Conservation (phyloP, 2,797 vertebrate species). For the Buceros bicornis region DNA sequence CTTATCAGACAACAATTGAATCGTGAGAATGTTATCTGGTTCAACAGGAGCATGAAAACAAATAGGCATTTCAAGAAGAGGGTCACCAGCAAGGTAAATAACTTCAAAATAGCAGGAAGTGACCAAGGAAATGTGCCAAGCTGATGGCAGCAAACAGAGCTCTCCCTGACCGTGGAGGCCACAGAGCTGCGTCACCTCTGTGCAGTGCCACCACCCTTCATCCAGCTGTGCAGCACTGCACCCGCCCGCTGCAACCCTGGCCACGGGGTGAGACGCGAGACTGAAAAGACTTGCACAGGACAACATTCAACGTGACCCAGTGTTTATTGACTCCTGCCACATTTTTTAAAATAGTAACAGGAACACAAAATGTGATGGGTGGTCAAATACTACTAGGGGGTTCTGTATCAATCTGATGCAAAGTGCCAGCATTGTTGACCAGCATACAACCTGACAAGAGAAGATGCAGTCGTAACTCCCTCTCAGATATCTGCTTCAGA, state of each 20-base stretch:
- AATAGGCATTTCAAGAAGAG: constrained; percentile 65
- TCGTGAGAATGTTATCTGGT: constrained; percentile 76
- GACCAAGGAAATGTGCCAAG: not conserved
- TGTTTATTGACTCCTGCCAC: constrained; percentile 67
- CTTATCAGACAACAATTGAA: constrained; percentile 72
- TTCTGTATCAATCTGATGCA: constrained; percentile 14
- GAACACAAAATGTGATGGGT: constrained; percentile 43
- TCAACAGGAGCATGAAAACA: constrained; percentile 62
- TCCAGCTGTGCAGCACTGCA: not conserved
- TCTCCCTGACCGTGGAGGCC: not conserved
- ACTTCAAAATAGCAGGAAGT: constrained; percentile 76
- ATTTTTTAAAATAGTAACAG: constrained; percentile 39
- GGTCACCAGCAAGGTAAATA: constrained; percentile 68
- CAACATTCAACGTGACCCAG: constrained; percentile 50
- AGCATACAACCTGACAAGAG: constrained; percentile 81
- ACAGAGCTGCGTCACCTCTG: not conserved
- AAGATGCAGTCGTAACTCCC: constrained; percentile 34
- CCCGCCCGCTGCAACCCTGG: not conserved
- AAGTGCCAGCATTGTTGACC: constrained; percentile 82
- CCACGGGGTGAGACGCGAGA: not conserved
- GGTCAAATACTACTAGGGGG: constrained; percentile 5
- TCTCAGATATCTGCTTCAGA: constrained; percentile 61
- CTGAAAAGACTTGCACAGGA: constrained; percentile 17
- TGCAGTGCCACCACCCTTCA: not conserved
- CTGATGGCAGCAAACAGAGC: not conserved